Conservation (phyloP, 1,140 invertebrate species). For the Drosophila equinoxialis region DNA sequence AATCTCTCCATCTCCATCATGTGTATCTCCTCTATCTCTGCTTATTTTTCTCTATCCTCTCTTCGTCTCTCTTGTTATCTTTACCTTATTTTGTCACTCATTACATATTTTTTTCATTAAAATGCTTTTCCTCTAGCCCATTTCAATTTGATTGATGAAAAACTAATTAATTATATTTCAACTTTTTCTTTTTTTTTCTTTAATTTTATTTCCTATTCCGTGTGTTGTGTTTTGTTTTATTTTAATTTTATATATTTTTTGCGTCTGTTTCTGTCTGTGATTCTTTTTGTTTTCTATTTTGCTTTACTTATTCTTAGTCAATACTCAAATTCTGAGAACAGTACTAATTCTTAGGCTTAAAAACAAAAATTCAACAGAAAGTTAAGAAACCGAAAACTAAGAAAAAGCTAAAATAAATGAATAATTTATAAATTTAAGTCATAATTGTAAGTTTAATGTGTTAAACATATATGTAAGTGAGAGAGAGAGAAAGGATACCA, state of each 20-base stretch:
- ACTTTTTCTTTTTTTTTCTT: slow-evolving; percentile 65
- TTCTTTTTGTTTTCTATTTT: neutral
- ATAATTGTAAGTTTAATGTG: slow-evolving; percentile 25
- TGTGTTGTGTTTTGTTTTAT: slow-evolving; percentile 51
- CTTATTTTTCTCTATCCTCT: neutral
- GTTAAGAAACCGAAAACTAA: slow-evolving; percentile 27
- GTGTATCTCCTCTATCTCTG: no score
- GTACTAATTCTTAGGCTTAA: slow-evolving; percentile 74
- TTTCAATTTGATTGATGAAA: slow-evolving; percentile 31
- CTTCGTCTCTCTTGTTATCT: neutral
- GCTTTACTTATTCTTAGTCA: slow-evolving; percentile 46
- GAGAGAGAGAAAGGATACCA: slow-evolving; percentile 16
- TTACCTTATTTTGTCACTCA: slow-evolving; percentile 2
- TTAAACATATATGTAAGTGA: slow-evolving; percentile 20
- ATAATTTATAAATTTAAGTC: slow-evolving; percentile 17
- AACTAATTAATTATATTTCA: slow-evolving; percentile 73
- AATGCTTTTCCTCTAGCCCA: slow-evolving; percentile 26
- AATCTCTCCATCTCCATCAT: no score
- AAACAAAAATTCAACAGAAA: slow-evolving; percentile 27
- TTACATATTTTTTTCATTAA: slow-evolving; percentile 15
- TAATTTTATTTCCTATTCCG: slow-evolving; percentile 32
- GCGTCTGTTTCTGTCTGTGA: slow-evolving; percentile 28
- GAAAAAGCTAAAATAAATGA: slow-evolving; percentile 23
- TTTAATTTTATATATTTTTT: slow-evolving; percentile 30
- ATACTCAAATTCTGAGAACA: slow-evolving; percentile 79